Evolutionary conservation across 2,113 vertebrate species (phyloP), one percentile per base, ranked within the genome.

Genomic region (Mustela lutreola): DNA sequence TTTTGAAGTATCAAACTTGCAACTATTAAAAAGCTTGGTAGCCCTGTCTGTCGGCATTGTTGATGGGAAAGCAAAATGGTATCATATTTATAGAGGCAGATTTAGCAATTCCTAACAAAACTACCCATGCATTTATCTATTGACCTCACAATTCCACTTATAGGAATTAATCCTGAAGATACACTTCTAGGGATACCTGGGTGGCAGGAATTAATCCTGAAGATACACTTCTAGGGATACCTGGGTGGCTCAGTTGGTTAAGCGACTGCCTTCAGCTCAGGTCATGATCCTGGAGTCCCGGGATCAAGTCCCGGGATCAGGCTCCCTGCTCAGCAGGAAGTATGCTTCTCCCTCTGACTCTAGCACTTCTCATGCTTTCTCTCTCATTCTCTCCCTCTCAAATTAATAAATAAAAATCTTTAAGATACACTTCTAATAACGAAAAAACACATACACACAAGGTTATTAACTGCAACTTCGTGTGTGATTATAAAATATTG

Each of bases 141-240:
- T 67, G 31, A 78, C 50, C 48, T 50, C 67, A 73, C 3, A 92
- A 89, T 73, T 19, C 31, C 78, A 96, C 39, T 89, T 73, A 45
- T 58, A 84, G 78, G 78, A 96, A 94, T 89, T 80, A 84, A 42
- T 79, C n/a, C 60, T 63, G 70, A 90, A 90, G n/a, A 93, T 53
- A 71, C 2, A 50, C 31, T 70, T 42, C 42, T 42, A 42, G 42
- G 42, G 42, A 42, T 42, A 42, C 42, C 50, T 53, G 12, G 50
- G 50, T 53, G 15, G 15, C 15, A 39, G 39, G 39, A 39, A 39
- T 39, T 39, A 39, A 39, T 79, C n/a, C 60, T 63, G 62, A 90
- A 90, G n/a, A 93, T 53, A 71, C 2, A 50, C 31, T 62, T 93
- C 65, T 39, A 87, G 50, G 50, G 50, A 53, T 53, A 53, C 50